Base-by-base conservation (phyloP, 1,140 invertebrate species). In the Brachionus rotundiformis region DNA sequence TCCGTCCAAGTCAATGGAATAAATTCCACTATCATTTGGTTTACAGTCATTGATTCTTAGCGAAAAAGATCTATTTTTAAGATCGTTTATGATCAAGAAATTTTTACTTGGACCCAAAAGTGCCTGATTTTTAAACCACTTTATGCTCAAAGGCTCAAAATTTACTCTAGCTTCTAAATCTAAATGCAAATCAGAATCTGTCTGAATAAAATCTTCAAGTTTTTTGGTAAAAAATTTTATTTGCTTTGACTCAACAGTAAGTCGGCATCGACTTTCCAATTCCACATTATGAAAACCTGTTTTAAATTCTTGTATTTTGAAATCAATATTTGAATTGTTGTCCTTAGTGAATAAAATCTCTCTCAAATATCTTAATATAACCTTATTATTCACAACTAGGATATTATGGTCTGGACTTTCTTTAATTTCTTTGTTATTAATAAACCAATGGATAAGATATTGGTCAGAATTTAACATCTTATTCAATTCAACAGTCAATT, bases 121-220 rank as follows among this genome's bases (percentile, higher is more conserved):
- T 0, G n/a, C 23, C 5, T 79, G 23, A 27, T 79, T 79, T 61
- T 79, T 79, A 27, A 59, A 61, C 76, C 76, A 79, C 10, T 39
- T 7, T 19, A 79, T 33, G 6, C 1, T 19, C 8, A n/a, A 49
- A 0, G 76, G 47, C 10, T 54, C 76, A 61, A 79, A 79, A 31
- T 79, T 79, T 3, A 79, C 47, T 29, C 76, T 54, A 8, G 59
- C 76, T 23, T 79, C 76, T 19, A 79, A 79, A 59, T 79, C 76
- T 5, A 79, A 59, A 41, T 79, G 29, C 16, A 79, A 2, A 23
- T 47, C 76, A 39, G 47, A 59, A 19, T 79, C 76, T 16, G 16
- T 27, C 27, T 79, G 47, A 13, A 79, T 2, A 11, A 31, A 59
- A 59, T 54, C 11, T 1, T 79, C 47, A n/a, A 79, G 19, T 33